phyloP scores from a whole-genome alignment of 2,113 vertebrate genomes.

The Onychostoma macrolepis region DNA sequence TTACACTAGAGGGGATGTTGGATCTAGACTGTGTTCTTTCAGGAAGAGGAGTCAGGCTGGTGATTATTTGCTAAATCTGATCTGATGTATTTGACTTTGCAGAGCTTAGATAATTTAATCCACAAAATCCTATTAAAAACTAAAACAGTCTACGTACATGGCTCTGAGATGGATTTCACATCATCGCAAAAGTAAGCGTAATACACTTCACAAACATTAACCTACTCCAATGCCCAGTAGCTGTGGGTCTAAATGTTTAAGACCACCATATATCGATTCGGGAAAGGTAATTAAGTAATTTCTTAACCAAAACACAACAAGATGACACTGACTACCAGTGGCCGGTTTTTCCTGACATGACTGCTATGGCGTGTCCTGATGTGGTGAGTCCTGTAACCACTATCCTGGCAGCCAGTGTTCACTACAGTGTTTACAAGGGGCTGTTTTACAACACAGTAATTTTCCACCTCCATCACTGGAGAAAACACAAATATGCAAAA shows the following conservation, averaged over 20 bases:
- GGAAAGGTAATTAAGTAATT: background rate
- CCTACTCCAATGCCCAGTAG: background rate
- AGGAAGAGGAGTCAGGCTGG: background rate
- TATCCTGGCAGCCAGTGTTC: conserved; percentile 19
- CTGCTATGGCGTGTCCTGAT: background rate
- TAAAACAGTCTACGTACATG: conserved; percentile 26
- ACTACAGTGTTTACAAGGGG: conserved; percentile 47
- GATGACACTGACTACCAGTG: background rate
- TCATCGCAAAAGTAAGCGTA: background rate
- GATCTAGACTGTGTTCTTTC: conserved; percentile 21
- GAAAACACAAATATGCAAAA: conserved; percentile 7
- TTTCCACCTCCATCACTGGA: conserved; percentile 48
- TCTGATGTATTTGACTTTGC: conserved; percentile 41
- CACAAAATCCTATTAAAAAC: conserved; percentile 41
- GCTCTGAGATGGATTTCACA: conserved; percentile 9
- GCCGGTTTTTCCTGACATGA: background rate
- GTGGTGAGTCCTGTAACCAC: conserved; percentile 14
- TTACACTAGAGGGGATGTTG: background rate
- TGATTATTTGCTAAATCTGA: conserved; percentile 30
- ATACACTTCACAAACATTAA: background rate
- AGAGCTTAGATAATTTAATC: conserved; percentile 27
- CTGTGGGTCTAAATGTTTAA: background rate
- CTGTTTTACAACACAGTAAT: conserved; percentile 46
- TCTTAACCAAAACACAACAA: background rate
- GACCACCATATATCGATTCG: background rate